Conservation (phyloP, 37 sponge, comb jelly and placozoan species). For the Eunapius fragilis region DNA sequence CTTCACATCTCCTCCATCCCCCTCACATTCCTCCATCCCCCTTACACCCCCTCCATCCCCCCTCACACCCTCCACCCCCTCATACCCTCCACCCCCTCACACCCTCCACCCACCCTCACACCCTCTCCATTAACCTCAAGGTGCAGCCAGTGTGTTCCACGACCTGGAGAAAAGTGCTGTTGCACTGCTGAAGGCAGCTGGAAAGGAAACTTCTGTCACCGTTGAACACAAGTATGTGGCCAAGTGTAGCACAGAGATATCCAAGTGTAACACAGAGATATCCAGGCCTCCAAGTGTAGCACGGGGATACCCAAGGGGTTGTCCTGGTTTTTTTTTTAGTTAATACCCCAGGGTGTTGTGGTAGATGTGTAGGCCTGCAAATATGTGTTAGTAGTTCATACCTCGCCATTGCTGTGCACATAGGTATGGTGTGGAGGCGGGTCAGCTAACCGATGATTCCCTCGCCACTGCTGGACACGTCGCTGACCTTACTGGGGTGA, state of each 20-base stretch:
- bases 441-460: slow-evolving; percentile 46
- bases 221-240: slow-evolving; percentile 68
- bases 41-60: not conserved
- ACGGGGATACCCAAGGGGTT: no score
- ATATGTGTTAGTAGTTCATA: no score
- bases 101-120: not conserved
- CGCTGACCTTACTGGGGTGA: not conserved
- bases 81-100: not conserved
- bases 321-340: no score
- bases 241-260: not conserved
- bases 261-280: no score
- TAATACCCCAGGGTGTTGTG: no score
- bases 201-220: slow-evolving; percentile 58
- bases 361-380: no score
- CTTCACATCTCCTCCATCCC: not conserved
- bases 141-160: slow-evolving; percentile 56
- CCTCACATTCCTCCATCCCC: not conserved
- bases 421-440: slow-evolving; percentile 71
- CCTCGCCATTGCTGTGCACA: no score
- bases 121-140: slow-evolving; percentile 5
- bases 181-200: slow-evolving; percentile 30
- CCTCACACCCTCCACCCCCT: not conserved
- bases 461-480: slow-evolving; percentile 49
- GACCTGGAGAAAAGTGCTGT: slow-evolving; percentile 41
- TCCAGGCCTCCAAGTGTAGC: no score